These are phyloP conservation scores for Halictus rubicundus DNA, from an alignment of 1,140 invertebrate species.

Conservation along the genomic window DNA sequence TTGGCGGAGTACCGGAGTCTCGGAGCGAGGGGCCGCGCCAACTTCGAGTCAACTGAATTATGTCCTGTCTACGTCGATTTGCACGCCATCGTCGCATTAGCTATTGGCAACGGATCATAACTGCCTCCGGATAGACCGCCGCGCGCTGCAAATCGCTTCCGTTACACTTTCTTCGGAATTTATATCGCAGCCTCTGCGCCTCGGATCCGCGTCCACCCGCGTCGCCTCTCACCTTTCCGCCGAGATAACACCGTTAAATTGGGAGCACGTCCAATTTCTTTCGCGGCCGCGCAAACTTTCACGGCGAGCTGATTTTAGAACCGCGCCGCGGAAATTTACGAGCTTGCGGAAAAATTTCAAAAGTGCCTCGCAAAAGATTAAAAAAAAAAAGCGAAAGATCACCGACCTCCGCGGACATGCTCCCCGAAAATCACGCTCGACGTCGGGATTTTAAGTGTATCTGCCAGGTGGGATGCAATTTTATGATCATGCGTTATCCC, in stretches of 20 bases:
- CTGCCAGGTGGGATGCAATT: no score
- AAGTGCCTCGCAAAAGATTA: not conserved
- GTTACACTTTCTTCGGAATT: conserved; percentile 72
- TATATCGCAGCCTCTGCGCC: conserved; percentile 57
- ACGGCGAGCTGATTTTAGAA: not conserved
- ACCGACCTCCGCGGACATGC: not conserved
- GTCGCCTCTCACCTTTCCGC: conserved; percentile 11
- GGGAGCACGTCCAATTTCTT: conserved; percentile 48
- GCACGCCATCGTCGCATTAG: conserved; percentile 75
- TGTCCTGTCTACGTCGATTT: conserved; percentile 74
- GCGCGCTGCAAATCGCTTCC: conserved; percentile 74
- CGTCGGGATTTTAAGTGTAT: not conserved
- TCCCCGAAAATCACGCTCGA: not conserved
- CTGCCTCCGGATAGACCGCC: conserved; percentile 69
- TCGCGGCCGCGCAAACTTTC: not conserved
- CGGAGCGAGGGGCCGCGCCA: conserved; percentile 50
- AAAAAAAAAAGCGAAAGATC: not conserved
- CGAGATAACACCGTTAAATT: conserved; percentile 51
- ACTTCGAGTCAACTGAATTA: conserved; percentile 74
- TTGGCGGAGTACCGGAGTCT: conserved; percentile 6
- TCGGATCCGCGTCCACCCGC: not conserved
- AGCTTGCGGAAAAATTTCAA: not conserved
- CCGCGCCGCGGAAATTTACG: not conserved
- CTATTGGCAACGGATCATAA: conserved; percentile 77
- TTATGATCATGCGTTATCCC: no score